Percentiles rank a stretch among this genome's conserved stretches.
Conservation (phyloP, 2,797 vertebrate species). For the Phyllotis vaccarum region DNA sequence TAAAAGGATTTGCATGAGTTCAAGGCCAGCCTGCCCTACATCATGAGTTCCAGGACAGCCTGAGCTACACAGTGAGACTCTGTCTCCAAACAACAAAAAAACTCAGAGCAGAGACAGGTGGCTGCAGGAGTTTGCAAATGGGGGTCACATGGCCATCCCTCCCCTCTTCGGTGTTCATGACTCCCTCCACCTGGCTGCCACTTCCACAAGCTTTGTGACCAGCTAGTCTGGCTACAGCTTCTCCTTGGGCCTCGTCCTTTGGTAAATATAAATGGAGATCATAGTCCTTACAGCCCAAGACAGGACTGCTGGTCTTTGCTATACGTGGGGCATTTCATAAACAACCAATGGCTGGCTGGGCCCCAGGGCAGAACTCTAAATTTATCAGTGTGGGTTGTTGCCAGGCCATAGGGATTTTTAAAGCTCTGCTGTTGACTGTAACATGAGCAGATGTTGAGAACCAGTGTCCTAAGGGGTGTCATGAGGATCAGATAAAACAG, state of each 20-base stretch:
- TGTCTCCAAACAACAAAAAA: background rate
- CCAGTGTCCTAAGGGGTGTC: background rate
- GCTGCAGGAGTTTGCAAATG: background rate
- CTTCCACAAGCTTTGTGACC: background rate
- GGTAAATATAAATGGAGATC: background rate
- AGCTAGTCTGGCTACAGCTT: background rate
- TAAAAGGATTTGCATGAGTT: background rate
- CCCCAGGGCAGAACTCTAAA: background rate
- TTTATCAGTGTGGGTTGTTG: background rate
- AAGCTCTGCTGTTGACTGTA: background rate
- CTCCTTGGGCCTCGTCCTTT: background rate
- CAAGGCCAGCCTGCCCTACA: background rate
- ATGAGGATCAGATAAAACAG: background rate
- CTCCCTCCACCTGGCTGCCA: background rate
- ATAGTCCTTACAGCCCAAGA: background rate
- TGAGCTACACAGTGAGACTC: background rate
- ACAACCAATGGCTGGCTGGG: background rate
- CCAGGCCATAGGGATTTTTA: background rate
- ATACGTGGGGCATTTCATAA: conserved; percentile 5
- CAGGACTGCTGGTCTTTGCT: background rate
- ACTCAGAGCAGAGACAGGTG: background rate
- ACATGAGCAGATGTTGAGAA: background rate
- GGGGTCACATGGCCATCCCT: too few relatives aligned
- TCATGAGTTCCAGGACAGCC: background rate
- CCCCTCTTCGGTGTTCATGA: background rate